Evolutionary conservation across 2,888 invertebrate genomes (phyloP), one percentile per base, ranked within the genome.

Genomic region (Oscheius sp.): DNA sequence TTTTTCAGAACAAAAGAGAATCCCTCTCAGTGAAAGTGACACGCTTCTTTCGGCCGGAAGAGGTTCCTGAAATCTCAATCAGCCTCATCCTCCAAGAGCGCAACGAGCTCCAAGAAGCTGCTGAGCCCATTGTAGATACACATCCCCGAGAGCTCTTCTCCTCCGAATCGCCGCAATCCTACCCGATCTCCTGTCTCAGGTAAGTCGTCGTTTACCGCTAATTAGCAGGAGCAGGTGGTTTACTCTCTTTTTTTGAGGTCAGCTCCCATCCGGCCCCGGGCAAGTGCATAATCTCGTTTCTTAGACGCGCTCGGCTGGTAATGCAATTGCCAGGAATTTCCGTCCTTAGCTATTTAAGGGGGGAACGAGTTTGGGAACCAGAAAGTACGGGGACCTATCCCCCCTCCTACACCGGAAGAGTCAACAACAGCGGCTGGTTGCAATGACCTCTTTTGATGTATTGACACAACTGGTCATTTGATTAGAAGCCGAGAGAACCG

Each of bases 31-130:
- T 89, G 68, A 87, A 88, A 72, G 88, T 90, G 69, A 89, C 89
- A 82, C 89, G 90, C 88, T 90, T 88, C 82, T 90, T 89, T 83
- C 86, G 90, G 45, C 88, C 89, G 33, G 89, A 88, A 67, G 90
- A 90, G 83, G 88, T 90, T 42, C 90, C 90, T n/a, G 89, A 89
- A 70, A 65, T 83, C 42, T 79, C 79, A 10, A 70, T 78, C 25
- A 77, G 72, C 25, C 66, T 84, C 50, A 79, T 84, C 63, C 72
- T 73, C 53, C 79, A 79, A 53, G 78, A 77, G 45, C 50, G 75
- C 39, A 75, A 34, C 20, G 64, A 64, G 20, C 50, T 50, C n/a
- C 23, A 17, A 12, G 64, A 52, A 6, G 17, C 42, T 4, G 48
- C 46, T 6, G 58, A 39, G 12, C 68, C 68, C 15, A 61, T 68